phyloP scores from a whole-genome alignment of 2,113 vertebrate genomes.

The Antechinus stuartii region DNA sequence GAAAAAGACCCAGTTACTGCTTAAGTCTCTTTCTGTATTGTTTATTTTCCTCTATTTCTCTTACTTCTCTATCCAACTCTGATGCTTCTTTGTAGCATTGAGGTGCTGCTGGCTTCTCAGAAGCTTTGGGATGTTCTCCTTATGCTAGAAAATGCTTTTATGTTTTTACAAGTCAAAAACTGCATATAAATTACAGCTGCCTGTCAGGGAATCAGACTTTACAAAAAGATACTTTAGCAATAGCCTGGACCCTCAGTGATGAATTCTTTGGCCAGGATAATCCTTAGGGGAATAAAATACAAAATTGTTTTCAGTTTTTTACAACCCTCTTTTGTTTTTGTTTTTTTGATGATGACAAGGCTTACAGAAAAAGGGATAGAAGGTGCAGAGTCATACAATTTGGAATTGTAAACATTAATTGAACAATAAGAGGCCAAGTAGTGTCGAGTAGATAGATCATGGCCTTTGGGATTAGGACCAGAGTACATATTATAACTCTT shows the following conservation, averaged over 20 bases:
- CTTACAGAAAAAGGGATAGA: background rate
- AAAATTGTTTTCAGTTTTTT: background rate
- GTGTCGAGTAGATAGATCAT: background rate
- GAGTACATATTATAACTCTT: background rate
- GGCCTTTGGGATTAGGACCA: background rate
- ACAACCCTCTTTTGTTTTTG: background rate
- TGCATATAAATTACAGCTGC: background rate
- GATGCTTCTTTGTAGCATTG: background rate
- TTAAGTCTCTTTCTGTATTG: background rate
- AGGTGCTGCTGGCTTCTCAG: background rate
- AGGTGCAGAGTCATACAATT: too few species aligned
- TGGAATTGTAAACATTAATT: background rate
- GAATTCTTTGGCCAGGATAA: background rate
- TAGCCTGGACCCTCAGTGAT: background rate
- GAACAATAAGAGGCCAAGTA: background rate
- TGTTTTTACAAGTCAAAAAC: background rate
- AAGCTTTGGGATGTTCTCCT: background rate
- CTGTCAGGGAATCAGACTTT: background rate
- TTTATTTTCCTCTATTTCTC: background rate
- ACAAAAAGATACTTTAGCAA: background rate
- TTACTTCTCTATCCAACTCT: background rate
- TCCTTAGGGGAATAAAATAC: background rate
- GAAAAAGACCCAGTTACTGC: background rate
- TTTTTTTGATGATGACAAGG: background rate
- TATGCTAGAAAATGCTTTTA: background rate